Evolutionary conservation across 92 coral and sea anemone genomes (phyloP).

Genomic region (Palythoa grandis): DNA sequence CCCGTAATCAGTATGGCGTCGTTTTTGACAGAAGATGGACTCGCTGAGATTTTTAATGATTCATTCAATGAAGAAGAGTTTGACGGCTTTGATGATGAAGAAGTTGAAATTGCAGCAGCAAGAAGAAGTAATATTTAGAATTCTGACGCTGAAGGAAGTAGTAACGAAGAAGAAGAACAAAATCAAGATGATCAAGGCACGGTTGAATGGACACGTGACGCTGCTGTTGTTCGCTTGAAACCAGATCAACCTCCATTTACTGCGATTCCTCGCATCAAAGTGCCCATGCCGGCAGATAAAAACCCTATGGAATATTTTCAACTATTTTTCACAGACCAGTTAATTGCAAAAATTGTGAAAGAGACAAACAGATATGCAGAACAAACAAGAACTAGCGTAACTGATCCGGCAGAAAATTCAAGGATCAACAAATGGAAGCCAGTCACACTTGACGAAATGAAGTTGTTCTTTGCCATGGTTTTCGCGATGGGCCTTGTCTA

Average conservation of each 20-base stretch:
- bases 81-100: slow-evolving; percentile 30
- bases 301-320: background rate
- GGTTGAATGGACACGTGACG: background rate
- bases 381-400: background rate
- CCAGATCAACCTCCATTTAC: slow-evolving; percentile 15
- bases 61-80: slow-evolving; percentile 32
- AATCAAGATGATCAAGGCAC: slow-evolving; percentile 13
- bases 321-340: background rate
- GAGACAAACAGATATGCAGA: slow-evolving; percentile 26
- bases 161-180: slow-evolving; percentile 1
- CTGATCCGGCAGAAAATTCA: slow-evolving; percentile 6
- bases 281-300: slow-evolving; percentile 23
- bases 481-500: slow-evolving; percentile 40
- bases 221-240: slow-evolving; percentile 17
- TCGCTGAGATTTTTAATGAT: slow-evolving; percentile 13
- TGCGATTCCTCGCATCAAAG: slow-evolving; percentile 7
- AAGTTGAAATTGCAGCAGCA: slow-evolving; percentile 1
- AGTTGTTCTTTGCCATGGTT: slow-evolving; percentile 42
- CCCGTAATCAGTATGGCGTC: slow-evolving; percentile 7
- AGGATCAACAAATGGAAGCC: slow-evolving; percentile 15
- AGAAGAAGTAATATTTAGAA: background rate
- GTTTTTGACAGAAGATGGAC: slow-evolving; percentile 18
- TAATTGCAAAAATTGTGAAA: slow-evolving; percentile 9
- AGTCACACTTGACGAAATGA: slow-evolving; percentile 19
- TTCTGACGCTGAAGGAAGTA: background rate